Evolutionary conservation across 2,888 invertebrate species (phyloP).

Genomic region (Mythimna vitellina): DNA sequence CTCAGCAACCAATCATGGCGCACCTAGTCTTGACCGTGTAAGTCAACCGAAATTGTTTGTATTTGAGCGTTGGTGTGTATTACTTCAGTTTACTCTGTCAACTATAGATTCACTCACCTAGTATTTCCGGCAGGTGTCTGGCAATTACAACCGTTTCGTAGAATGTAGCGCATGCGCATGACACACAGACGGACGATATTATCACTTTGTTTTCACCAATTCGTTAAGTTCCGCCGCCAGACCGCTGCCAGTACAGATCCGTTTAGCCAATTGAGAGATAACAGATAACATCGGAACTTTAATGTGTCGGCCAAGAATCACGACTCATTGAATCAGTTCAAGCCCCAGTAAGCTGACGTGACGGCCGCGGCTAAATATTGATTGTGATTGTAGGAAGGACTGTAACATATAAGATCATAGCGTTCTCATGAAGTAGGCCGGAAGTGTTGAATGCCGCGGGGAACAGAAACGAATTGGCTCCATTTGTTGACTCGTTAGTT

Average conservation of each 20-base stretch:
- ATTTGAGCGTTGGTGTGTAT: not conserved
- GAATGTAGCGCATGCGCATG: constrained; percentile 50
- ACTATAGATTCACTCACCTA: constrained; percentile 21
- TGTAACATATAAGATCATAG: constrained; percentile 4
- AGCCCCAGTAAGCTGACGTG: constrained; percentile 35
- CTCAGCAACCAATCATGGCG: too few species aligned
- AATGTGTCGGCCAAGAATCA: constrained; percentile 52
- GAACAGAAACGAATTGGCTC: not conserved
- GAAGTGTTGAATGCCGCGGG: not conserved
- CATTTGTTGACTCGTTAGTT: not conserved
- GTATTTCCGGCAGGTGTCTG: constrained; percentile 63
- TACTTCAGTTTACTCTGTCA: not conserved
- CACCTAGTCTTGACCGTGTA: not conserved
- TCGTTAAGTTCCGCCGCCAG: constrained; percentile 46
- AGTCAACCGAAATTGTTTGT: not conserved
- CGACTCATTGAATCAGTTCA: constrained; percentile 42
- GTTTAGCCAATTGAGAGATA: constrained; percentile 58
- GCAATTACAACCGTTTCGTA: constrained; percentile 65
- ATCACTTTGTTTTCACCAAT: constrained; percentile 61
- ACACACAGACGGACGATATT: constrained; percentile 55
- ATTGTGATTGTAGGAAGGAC: constrained; percentile 3
- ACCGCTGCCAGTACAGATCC: constrained; percentile 30
- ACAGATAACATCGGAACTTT: constrained; percentile 59
- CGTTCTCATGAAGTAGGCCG: constrained; percentile 31
- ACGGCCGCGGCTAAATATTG: constrained; percentile 27